Evolutionary conservation across 2,113 vertebrate species (phyloP), one percentile per base, ranked within the genome.

Genomic region (Cololabis saira): DNA sequence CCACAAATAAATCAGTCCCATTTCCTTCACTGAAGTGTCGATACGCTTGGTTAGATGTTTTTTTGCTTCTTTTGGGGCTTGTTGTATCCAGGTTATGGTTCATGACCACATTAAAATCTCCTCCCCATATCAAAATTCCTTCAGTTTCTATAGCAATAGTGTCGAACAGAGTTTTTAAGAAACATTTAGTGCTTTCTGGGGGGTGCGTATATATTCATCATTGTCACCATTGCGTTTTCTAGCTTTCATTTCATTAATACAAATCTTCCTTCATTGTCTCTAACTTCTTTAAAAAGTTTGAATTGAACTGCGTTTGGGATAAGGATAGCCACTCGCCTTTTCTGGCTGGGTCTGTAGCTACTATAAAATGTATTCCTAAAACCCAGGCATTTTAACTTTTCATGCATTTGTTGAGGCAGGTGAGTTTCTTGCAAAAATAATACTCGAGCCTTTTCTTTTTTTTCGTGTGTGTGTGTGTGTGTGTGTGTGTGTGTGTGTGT

Each of bases 121-220:
- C n/a, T n/a, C n/a, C n/a, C n/a, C n/a, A n/a, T n/a, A n/a, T n/a
- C n/a, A n/a, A n/a, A n/a, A n/a, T n/a, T 5, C 45, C 45, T 11
- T 47, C 44, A 47, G 44, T 18, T 47, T 47, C 45, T 18, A 47
- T 47, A 9, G 45, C 45, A 18, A 47, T 47, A 5, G 45, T 47
- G 45, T 47, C 45, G 18, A 47, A 47, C 45, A 47, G 45, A 18
- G 45, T 47, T 47, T 47, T 47, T 7, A 47, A 47, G 5, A 47
- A 47, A 47, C 45, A 47, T 10, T 47, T 47, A 47, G 44, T 47
- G n/a, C 44, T 47, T 47, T 47, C 45, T 47, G n/a, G 45, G 45
- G n/a, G 44, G 44, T n/a, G 44, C 44, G 12, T 47, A 47, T 47
- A 47, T 7, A 47, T 47, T 47, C 5, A 47, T 47, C 45, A 47